These are phyloP conservation scores for Xenopus borealis DNA, from an alignment of 2,113 vertebrate genomes.

Conservation along the genomic window DNA sequence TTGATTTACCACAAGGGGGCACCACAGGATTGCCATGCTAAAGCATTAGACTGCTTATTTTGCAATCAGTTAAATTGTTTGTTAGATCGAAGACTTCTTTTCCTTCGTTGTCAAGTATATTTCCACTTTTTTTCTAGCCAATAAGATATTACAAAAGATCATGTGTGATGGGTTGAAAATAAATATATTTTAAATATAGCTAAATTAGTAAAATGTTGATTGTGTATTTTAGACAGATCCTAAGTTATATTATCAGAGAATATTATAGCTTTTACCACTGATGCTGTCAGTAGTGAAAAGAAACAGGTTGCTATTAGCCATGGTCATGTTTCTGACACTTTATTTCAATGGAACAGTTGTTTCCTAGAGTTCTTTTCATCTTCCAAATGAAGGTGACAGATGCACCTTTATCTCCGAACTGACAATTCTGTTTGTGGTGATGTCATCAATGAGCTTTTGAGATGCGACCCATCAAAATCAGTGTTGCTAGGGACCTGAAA, in stretches of 20 bases:
- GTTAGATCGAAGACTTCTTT: too few relatives aligned
- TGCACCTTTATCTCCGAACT: background rate
- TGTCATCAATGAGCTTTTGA: background rate
- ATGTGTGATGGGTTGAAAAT: too few relatives aligned
- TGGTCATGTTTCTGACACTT: background rate
- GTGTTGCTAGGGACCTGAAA: background rate
- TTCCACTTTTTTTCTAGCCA: too few relatives aligned
- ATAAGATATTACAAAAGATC: too few relatives aligned
- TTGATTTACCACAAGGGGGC: conserved; percentile 20
- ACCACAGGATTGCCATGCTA: conserved; percentile 16
- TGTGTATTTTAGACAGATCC: too few relatives aligned
- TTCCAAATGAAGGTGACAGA: background rate
- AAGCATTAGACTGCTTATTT: background rate
- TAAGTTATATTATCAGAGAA: background rate
- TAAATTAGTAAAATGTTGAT: too few relatives aligned
- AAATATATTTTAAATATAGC: too few relatives aligned
- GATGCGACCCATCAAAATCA: background rate
- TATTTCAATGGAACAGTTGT: background rate
- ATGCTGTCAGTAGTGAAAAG: conserved; percentile 4
- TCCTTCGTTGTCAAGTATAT: too few relatives aligned
- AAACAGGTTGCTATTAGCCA: background rate
- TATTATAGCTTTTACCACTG: background rate
- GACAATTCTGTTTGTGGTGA: background rate
- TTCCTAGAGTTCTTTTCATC: conserved; percentile 4
- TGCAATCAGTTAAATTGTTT: too few relatives aligned